These are phyloP conservation scores for Syngnathus typhle DNA, from an alignment of 2,113 vertebrate genomes.

Conservation along the genomic window DNA sequence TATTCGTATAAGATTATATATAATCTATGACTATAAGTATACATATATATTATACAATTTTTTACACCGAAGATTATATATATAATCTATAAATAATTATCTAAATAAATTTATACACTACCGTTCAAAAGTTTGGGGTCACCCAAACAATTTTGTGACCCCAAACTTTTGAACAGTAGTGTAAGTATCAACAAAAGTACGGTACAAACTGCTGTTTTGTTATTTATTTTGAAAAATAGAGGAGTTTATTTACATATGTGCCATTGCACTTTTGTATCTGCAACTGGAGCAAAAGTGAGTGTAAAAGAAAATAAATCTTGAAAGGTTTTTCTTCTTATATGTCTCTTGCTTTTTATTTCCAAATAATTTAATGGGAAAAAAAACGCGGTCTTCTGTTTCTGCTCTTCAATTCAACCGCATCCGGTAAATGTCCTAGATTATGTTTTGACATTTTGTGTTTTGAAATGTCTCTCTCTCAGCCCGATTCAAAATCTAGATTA, in stretches of 20 bases:
- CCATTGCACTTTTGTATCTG: background rate
- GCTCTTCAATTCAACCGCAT: background rate
- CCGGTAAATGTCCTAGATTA: background rate
- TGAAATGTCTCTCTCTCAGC: too few relatives aligned
- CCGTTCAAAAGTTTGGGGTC: too few relatives aligned
- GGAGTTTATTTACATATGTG: slow-evolving; percentile 36
- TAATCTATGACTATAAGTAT: too few relatives aligned
- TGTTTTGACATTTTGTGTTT: background rate
- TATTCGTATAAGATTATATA: too few relatives aligned
- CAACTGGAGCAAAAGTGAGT: background rate
- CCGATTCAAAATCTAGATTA: background rate
- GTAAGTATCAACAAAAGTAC: background rate
- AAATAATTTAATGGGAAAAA: background rate
- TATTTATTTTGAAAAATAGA: slow-evolving; percentile 41
- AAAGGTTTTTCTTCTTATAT: slow-evolving; percentile 18
- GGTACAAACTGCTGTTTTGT: slow-evolving; percentile 19
- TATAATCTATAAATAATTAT: too few relatives aligned
- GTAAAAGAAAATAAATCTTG: slow-evolving; percentile 24
- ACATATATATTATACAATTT: too few relatives aligned
- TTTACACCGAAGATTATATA: too few relatives aligned
- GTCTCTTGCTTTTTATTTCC: background rate
- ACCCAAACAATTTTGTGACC: too few relatives aligned
- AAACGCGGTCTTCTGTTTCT: background rate
- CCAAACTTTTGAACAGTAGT: too few relatives aligned
- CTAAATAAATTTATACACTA: too few relatives aligned